Base-by-base conservation (phyloP, 2,113 vertebrate species). In the Alouatta palliata region DNA sequence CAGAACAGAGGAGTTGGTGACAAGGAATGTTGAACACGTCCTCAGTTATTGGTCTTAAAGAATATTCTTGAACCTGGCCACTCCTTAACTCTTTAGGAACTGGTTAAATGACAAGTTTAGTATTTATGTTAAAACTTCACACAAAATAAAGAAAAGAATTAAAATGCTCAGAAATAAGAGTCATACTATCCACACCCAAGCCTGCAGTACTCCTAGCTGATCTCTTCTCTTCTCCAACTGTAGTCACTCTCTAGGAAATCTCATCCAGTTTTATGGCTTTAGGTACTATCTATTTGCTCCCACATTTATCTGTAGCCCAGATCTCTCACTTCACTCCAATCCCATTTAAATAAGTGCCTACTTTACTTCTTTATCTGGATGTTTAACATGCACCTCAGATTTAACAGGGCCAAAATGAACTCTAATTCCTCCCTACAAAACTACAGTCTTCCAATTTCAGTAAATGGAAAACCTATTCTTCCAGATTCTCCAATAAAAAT, bases 41-140 rank as follows among this genome's bases (percentile, higher is more conserved):
- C 66, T 85, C 52, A 76, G 64, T 35, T 37, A 17, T 43, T 75
- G 52, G 30, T n/a, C 54, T 32, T 21, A 77, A 56, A 6, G 17
- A 79, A 89, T n/a, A 68, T 8, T 25, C 54, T 52, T 90, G 37
- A 95, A 43, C 17, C 8, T n/a, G 10, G 37, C 49, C 64, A 90
- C 21, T 40, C 64, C 45, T 73, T 90, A 71, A 91, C 66, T 75
- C 80, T 81, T 94, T 64, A 93, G 91, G 56, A 95, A 93, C n/a
- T 56, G 8, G 4, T 84, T 93, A 58, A 87, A 58, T 85, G 64
- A n/a, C 66, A 85, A 20, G 49, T 89, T 84, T 12, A 45, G 35
- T 84, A 87, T 88, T 90, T 92, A 40, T 76, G 21, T 84, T 77
- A 85, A 95, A 90, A 76, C 3, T 87, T 49, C 61, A 64, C 7